Base-by-base conservation (phyloP, 2,888 invertebrate genomes). In the Blera fallax region DNA sequence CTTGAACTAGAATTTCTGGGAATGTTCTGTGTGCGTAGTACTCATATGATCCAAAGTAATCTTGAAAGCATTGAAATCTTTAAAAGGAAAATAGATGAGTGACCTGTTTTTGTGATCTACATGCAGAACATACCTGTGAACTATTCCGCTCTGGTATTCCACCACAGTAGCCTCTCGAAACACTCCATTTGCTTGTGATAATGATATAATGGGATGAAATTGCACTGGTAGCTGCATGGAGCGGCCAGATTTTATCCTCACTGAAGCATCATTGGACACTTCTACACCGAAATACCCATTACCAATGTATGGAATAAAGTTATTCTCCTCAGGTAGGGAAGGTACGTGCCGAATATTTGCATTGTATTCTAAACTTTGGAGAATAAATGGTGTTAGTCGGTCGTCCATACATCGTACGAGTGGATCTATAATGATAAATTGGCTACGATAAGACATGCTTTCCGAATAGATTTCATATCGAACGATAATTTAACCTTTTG, bases 1-100 rank as follows among this genome's bases (percentile, higher is more conserved):
- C 96, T 91, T 98, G 97, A 37, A 97, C 95, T 88, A 97, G 94
- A 69, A 97, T 92, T 34, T 95, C 94, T 2, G 97, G 96, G 74
- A 96, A 94, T 6, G 95, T 94, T 88, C 97, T 94, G 91, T 97
- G 97, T 6, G 97, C 96, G 90, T 96, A 97, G 91, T 95, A 95
- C 87, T 95, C 94, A 89, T 95, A 95, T 1, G 94, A 93, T 3
- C 94, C 93, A 88, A 94, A 94, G 88, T 95, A 93, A 79, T 94
- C 93, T 87, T 93, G 93, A 85, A 94, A 94, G 89, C 96, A 96
- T 90, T 95, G 95, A 92, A 94, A 95, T 89, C 94, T 94, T 54
- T 8, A 78, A 64, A 18, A 43, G 14, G 80, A 91, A 89, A 21
- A 40, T 4, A n/a, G 4, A 37, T n/a, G n/a, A 11, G 10, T 24